phyloP scores from a whole-genome alignment of 2,888 invertebrate species.

The Tetropium fuscum region DNA sequence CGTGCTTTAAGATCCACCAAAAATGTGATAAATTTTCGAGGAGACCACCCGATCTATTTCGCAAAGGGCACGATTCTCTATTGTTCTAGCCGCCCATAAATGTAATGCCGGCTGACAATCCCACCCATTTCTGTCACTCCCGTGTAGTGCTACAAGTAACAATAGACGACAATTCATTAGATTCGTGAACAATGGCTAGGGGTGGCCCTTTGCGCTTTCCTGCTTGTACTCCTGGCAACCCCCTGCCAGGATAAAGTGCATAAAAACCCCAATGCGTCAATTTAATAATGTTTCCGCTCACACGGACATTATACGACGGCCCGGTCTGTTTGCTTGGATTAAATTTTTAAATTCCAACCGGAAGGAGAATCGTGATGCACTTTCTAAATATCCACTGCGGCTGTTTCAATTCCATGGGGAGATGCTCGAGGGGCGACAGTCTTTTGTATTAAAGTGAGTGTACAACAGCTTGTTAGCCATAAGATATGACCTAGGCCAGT shows the following conservation, averaged over 20 bases:
- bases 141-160: conserved; percentile 51
- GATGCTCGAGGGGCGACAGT: conserved; percentile 4
- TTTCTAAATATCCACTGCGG: conserved; percentile 31
- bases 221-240: conserved; percentile 12
- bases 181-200: conserved; percentile 40
- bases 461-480: conserved; percentile 1
- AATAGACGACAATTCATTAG: conserved; percentile 60
- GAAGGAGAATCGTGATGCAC: conserved; percentile 45
- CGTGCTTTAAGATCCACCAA: no score
- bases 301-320: conserved; percentile 51
- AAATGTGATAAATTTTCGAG: background rate
- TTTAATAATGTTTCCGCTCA: conserved; percentile 61
- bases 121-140: conserved; percentile 46
- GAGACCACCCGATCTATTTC: background rate
- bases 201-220: conserved; percentile 8
- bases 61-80: conserved; percentile 15
- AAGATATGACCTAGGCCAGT: background rate
- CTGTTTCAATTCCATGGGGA: conserved; percentile 18
- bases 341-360: conserved; percentile 51
- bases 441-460: background rate
- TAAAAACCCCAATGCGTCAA: conserved; percentile 63
- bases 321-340: conserved; percentile 53
- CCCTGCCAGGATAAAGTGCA: conserved; percentile 55
- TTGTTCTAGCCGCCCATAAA: conserved; percentile 31
- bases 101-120: conserved; percentile 28